phyloP scores from a whole-genome alignment of 2,113 vertebrate species.

The Hymenochirus boettgeri region DNA sequence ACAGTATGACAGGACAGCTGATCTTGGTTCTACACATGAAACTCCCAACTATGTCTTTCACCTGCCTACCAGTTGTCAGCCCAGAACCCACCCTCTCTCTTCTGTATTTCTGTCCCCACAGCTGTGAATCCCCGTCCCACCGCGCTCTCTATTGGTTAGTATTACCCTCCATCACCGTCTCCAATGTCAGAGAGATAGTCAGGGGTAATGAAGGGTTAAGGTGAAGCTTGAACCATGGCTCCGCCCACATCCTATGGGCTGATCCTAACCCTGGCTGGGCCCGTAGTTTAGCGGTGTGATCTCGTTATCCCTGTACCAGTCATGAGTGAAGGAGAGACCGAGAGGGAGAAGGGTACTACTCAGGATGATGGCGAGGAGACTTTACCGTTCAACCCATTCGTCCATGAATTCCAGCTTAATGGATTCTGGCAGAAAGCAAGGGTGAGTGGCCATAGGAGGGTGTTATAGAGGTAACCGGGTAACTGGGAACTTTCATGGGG shows the following conservation, averaged over 20 bases:
- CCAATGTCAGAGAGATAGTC: too few species aligned
- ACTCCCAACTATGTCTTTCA: too few species aligned
- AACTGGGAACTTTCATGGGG: too few species aligned
- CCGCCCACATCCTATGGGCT: conserved; percentile 20
- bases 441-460: conserved; percentile 55
- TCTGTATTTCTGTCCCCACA: too few species aligned
- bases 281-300: conserved; percentile 9
- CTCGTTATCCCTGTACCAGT: background rate
- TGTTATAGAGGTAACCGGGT: too few species aligned
- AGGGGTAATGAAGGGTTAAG: background rate
- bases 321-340: conserved; percentile 5
- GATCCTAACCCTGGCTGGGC: conserved; percentile 17
- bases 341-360: background rate
- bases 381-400: conserved; percentile 64
- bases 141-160: too few species aligned
- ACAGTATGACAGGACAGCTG: too few species aligned
- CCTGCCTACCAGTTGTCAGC: too few species aligned
- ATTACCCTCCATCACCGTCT: too few species aligned
- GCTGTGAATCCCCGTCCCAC: too few species aligned
- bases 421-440: conserved; percentile 56
- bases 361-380: background rate
- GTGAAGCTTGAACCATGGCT: background rate
- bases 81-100: too few species aligned
- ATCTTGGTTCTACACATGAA: too few species aligned
- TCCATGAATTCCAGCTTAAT: conserved; percentile 62